Percentiles rank a stretch among this genome's conserved stretches.
phyloP scores from a whole-genome alignment of 2,888 invertebrate genomes.

The Tetragonula carbonaria region DNA sequence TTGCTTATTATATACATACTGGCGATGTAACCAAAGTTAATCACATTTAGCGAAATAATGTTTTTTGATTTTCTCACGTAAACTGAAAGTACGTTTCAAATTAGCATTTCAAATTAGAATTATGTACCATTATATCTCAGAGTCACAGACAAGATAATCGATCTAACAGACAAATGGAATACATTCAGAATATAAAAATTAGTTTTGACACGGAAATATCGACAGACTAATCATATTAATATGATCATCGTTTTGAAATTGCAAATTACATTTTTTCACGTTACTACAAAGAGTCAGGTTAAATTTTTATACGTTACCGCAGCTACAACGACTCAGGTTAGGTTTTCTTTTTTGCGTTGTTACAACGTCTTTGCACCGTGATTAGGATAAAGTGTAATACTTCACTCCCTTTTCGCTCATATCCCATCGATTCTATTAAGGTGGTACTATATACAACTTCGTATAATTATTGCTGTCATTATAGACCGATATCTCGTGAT shows the following conservation, averaged over 20 bases:
- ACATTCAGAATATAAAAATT: not conserved
- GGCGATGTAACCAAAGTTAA: too few species aligned
- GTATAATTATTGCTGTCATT: constrained; percentile 21
- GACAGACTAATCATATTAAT: not conserved
- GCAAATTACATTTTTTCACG: not conserved
- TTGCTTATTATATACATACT: too few species aligned
- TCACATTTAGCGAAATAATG: too few species aligned
- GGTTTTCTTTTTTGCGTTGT: not conserved
- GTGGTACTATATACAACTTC: not conserved
- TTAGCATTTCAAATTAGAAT: not conserved
- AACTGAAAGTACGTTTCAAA: not conserved
- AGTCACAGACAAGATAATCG: not conserved
- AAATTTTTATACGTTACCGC: not conserved
- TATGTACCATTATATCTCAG: not conserved
- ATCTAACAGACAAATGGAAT: not conserved
- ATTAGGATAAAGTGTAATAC: not conserved
- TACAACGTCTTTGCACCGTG: not conserved
- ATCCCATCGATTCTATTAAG: constrained; percentile 8
- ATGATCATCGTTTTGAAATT: not conserved
- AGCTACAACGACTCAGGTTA: not conserved
- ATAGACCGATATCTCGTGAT: constrained; percentile 9
- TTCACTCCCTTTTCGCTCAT: not conserved
- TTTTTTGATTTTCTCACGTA: not conserved
- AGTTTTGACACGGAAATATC: not conserved
- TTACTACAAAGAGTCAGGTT: not conserved